Percentiles rank a stretch among this genome's conserved stretches.
phyloP scores from a whole-genome alignment of 2,113 vertebrate species.

The Dicerorhinus sumatrensis region DNA sequence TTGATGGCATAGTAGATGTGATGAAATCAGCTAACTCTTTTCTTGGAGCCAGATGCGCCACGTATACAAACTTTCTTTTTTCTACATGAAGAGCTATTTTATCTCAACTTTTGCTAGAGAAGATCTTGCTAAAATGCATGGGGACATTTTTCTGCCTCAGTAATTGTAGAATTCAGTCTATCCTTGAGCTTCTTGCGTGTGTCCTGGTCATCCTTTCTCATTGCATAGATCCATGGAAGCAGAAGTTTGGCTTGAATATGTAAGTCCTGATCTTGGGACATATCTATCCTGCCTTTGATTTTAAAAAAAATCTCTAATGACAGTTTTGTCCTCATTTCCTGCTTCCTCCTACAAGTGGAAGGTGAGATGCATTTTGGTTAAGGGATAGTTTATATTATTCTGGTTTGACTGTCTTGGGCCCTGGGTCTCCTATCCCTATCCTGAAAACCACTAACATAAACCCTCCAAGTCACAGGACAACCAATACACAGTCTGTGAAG shows the following conservation, averaged over 20 bases:
- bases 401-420: not conserved
- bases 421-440: not conserved
- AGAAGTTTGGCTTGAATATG: not conserved
- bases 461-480: not conserved
- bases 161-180: not conserved
- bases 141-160: not conserved
- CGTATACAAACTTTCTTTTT: not conserved
- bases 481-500: not conserved
- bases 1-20: not conserved
- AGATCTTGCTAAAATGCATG: constrained; percentile 9
- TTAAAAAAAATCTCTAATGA: not conserved
- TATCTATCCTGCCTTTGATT: not conserved
- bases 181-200: not conserved
- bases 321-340: constrained; percentile 48
- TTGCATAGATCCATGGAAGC: not conserved
- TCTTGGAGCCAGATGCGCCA: not conserved
- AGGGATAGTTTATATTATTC: not conserved
- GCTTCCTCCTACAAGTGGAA: constrained; percentile 40
- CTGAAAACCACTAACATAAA: not conserved
- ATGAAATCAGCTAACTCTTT: not conserved
- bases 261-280: not conserved
- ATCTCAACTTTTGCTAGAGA: not conserved
- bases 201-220: not conserved
- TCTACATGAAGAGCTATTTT: not conserved
- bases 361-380: not conserved